Percentiles rank a stretch among this genome's conserved stretches.
phyloP scores from a whole-genome alignment of 30 jellyfish, hydroid and myxozoan species.

The Nemopilema nomurai region DNA sequence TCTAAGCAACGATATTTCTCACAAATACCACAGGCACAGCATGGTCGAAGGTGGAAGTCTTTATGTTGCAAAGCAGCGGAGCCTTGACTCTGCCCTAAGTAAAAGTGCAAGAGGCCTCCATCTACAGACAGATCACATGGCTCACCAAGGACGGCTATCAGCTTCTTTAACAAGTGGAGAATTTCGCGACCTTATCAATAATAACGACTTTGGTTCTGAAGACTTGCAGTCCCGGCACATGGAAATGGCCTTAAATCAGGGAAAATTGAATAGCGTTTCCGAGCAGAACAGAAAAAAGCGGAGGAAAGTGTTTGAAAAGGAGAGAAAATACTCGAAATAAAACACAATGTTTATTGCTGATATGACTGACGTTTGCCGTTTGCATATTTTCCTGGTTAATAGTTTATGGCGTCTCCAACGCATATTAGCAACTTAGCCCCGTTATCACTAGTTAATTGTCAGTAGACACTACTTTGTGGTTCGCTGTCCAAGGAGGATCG shows the following conservation, averaged over 20 bases:
- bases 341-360: neutral
- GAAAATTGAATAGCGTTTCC: conserved; percentile 81
- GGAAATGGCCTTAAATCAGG: conserved; percentile 91
- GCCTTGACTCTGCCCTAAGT: conserved; percentile 54
- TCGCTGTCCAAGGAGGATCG: neutral
- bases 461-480: neutral
- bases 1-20: conserved; percentile 68
- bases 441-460: neutral
- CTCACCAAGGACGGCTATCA: conserved; percentile 48
- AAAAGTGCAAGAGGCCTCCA: conserved; percentile 9
- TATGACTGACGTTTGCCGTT: neutral
- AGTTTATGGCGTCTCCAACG: neutral
- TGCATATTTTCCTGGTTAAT: no score
- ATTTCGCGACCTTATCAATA: conserved; percentile 58
- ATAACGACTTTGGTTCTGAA: conserved; percentile 51
- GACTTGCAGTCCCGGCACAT: conserved; percentile 84
- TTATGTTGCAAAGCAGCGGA: conserved; percentile 38
- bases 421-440: neutral
- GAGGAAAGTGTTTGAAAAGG: conserved; percentile 75
- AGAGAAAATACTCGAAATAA: conserved; percentile 69
- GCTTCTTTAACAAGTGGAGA: conserved; percentile 55
- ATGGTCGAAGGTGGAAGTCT: conserved; percentile 63
- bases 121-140: conserved; percentile 48
- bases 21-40: conserved; percentile 68
- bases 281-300: conserved; percentile 82